Base-by-base conservation (phyloP, 2,888 invertebrate genomes). In the Abscondita cerata region DNA sequence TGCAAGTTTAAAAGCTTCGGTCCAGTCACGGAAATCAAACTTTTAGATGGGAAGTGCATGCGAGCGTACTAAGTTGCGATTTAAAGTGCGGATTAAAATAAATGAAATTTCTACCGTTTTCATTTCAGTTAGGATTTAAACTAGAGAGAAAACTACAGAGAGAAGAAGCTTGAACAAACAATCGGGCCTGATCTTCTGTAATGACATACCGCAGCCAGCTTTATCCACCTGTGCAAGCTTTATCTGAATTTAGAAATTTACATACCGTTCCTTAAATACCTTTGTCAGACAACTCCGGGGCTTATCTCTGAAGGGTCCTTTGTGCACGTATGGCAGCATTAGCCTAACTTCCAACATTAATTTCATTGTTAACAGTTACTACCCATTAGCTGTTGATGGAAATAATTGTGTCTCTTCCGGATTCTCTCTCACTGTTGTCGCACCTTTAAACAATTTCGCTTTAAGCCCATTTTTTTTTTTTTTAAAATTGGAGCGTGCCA, bases 181-280 rank as follows among this genome's bases (percentile, higher is more conserved):
- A 64, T 31, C 61, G 54, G 53, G 59, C 57, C 62, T 66, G 67
- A 70, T 68, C 68, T 67, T 59, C 50, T 57, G 68, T 70, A 70
- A 70, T 70, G 70, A 70, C 68, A 69, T 67, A 66, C 70, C 66
- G 62, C 64, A 60, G 59, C 65, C 66, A 50, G 66, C 66, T 70
- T 69, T 67, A 70, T 71, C 67, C 70, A 70, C 70, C 70, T 71
- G 70, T 62, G 69, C 68, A 64, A 62, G 59, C 60, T 61, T 62
- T 58, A 61, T 59, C 66, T 63, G 66, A 67, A 65, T 62, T 69
- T 61, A 52, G 67, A 70, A n/a, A 71, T 71, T 70, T 70, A 65
- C 68, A 71, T 70, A 66, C 64, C 63, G 63, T 68, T 68, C 69
- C 66, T 63, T 66, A 68, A 70, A 70, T 70, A 70, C 68, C 69